Conservation (phyloP, 2,888 invertebrate species). For the Scaptomyza reducta region DNA sequence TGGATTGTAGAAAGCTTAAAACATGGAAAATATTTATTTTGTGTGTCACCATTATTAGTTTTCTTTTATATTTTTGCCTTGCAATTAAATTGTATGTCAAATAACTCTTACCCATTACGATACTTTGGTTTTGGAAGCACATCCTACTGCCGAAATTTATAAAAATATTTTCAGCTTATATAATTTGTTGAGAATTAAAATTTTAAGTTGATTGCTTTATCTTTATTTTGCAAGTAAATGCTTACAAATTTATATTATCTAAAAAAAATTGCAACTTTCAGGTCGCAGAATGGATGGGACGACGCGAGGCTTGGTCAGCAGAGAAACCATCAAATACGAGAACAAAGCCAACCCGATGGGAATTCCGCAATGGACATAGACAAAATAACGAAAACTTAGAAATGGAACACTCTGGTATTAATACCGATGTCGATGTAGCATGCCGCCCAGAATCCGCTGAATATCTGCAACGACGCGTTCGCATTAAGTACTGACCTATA, state of each 20-base stretch:
- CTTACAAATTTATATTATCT: neutral
- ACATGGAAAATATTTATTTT: conserved; percentile 51
- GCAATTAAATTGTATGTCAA: conserved; percentile 7
- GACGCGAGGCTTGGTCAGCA: conserved; percentile 94
- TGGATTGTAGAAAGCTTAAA: conserved; percentile 47
- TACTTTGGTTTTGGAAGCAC: conserved; percentile 29
- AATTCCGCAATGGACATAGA: conserved; percentile 88
- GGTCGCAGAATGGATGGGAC: conserved; percentile 89
- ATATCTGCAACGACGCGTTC: conserved; percentile 82
- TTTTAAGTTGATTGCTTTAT: neutral
- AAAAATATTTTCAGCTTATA: neutral
- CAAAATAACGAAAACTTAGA: conserved; percentile 84
- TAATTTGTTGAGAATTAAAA: neutral
- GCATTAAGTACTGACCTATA: conserved; percentile 75
- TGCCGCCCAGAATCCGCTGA: conserved; percentile 81
- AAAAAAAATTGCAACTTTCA: conserved; percentile 41
- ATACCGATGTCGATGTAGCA: conserved; percentile 57
- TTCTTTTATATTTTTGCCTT: conserved; percentile 60
- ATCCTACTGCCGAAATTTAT: conserved; percentile 1
- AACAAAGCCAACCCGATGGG: conserved; percentile 89
- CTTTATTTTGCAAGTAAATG: neutral
- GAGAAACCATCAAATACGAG: conserved; percentile 88
- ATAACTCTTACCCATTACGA: conserved; percentile 17
- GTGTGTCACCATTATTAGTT: conserved; percentile 54
- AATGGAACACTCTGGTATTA: conserved; percentile 67